Base-by-base conservation (phyloP, 2,888 invertebrate genomes). In the Harmothoe impar region DNA sequence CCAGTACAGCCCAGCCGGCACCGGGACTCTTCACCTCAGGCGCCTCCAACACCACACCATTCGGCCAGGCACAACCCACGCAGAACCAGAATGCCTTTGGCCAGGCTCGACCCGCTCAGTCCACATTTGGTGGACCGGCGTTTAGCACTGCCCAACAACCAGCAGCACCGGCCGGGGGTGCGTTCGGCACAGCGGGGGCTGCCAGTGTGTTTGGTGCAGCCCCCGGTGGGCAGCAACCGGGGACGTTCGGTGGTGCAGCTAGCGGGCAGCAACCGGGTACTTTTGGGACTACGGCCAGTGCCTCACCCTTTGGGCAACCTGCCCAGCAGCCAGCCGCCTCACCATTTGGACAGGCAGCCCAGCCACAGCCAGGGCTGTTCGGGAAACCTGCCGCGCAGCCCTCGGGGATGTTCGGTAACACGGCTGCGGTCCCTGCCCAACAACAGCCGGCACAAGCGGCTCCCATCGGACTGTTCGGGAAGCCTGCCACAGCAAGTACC, bases 351-450 rank as follows among this genome's bases (percentile, higher is more conserved):
- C 77, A 77, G 77, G 17, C 3, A 31, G 29, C 25, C n/a, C 0
- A 72, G 31, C 72, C 15, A 15, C 85, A 25, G 51, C 91, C 68
- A 84, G 77, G 77, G 31, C 25, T 77, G 5, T 77, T 77, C 17
- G 77, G 77, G 5, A 77, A 77, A 29, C 77, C 77, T 31, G 31
- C 77, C 7, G 77, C 17, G 20, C 77, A 77, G 17, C 77, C 77
- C 5, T 17, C 77, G 7, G 77, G 77, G 5, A 15, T 77, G 29
- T 77, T 77, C 31, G 77, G 77, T 15, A 77, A 77, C 10, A 17
- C 25, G 0, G 17, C 77, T 15, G 77, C 29, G 7, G 17, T 31
- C 17, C 77, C 77, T 77, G 0, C 77, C 62, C 62, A 62, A 62
- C 54, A 52, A 17, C 62, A 20, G n/a, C 23, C 62, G n/a, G 62